A percentile compares a stretch with the other conserved stretches of the same genome.
Conservation (phyloP, 2,113 vertebrate species). For the Thalassarche chlororhynchos region DNA sequence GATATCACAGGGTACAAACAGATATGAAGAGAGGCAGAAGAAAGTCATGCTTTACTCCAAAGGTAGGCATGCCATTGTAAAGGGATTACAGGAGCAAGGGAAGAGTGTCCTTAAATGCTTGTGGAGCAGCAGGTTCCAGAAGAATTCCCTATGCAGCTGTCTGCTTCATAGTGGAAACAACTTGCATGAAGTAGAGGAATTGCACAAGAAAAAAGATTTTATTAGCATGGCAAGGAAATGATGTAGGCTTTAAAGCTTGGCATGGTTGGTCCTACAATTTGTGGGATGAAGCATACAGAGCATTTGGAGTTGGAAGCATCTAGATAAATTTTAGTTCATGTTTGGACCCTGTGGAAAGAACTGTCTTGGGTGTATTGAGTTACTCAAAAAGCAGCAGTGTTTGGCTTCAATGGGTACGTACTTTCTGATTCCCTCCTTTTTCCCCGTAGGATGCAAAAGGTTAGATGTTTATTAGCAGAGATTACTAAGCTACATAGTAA, state of each 20-base stretch:
- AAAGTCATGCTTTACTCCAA: not conserved
- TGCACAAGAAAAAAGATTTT: not conserved
- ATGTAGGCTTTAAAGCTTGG: not conserved
- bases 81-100: not conserved
- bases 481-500: not conserved
- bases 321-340: not conserved
- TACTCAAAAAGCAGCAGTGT: not conserved
- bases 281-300: not conserved
- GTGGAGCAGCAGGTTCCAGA: not conserved
- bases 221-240: not conserved
- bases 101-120: not conserved
- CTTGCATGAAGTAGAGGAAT: not conserved
- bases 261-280: not conserved
- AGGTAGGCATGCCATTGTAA: not conserved
- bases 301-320: not conserved
- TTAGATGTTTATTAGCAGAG: not conserved
- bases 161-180: not conserved
- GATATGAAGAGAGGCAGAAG: not conserved
- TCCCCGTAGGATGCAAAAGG: not conserved
- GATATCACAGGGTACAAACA: not conserved
- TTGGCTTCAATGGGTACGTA: not conserved
- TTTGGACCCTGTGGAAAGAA: not conserved
- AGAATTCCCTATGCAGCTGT: not conserved
- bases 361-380: not conserved
- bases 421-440: not conserved